A percentile compares a stretch with the other conserved stretches of the same genome.
Conservation (phyloP, 1,140 invertebrate species). For the Drosophila asahinai region DNA sequence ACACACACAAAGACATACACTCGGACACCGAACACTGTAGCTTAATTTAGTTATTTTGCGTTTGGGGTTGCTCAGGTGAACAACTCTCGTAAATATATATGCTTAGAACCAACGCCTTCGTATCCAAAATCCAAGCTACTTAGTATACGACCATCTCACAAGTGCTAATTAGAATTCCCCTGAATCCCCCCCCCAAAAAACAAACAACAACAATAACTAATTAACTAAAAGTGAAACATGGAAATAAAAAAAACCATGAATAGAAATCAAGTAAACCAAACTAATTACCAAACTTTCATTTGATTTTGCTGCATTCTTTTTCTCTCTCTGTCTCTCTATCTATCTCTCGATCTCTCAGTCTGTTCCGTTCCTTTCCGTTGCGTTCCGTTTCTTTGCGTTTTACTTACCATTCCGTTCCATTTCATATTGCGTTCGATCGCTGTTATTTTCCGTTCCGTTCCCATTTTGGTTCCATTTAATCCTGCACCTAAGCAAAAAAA, state of each 20-base stretch:
- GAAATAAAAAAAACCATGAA: constrained; percentile 14
- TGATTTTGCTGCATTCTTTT: constrained; percentile 66
- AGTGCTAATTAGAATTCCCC: constrained; percentile 83
- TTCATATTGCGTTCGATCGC: constrained; percentile 22
- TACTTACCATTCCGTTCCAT: constrained; percentile 41
- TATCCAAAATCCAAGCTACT: constrained; percentile 55
- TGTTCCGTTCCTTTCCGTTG: constrained; percentile 26
- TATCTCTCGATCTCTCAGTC: constrained; percentile 21
- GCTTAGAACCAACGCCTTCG: constrained; percentile 46
- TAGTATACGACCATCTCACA: constrained; percentile 85
- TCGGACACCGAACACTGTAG: constrained; percentile 38
- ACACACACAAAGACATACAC: constrained; percentile 18
- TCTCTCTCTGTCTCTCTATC: constrained; percentile 17
- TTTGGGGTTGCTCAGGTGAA: constrained; percentile 40
- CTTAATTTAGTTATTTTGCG: constrained; percentile 42
- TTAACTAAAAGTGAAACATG: constrained; percentile 13
- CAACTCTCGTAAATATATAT: constrained; percentile 39
- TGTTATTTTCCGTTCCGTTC: constrained; percentile 12
- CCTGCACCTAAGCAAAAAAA: constrained; percentile 21
- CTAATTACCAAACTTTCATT: constrained; percentile 38
- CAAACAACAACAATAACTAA: constrained; percentile 19
- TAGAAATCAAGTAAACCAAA: constrained; percentile 36
- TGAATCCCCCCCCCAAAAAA: background rate
- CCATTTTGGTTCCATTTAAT: constrained; percentile 6
- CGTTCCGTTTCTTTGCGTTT: constrained; percentile 23